Evolutionary conservation across 1,140 invertebrate species (phyloP), one percentile per base, ranked within the genome.

Genomic region (Caenorhabditis briggsae): DNA sequence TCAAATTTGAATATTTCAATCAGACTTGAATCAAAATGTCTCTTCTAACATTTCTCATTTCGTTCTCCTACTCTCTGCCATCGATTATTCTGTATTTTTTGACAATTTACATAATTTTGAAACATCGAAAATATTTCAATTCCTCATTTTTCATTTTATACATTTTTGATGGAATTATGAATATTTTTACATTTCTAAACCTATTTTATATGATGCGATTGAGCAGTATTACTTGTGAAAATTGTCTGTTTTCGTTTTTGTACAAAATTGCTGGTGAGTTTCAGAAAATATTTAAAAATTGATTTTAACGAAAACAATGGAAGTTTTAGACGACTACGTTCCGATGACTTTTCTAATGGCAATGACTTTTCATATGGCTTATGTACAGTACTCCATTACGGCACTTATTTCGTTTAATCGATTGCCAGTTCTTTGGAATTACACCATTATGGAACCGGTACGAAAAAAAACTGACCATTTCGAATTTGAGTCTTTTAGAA

Each of bases 321-420:
- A 33, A 33, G 16, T 50, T 78, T 23, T n/a, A 78, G 70, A 23
- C 46, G 14, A 50, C 33, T 50, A 78, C 70, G 12, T 78, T 23
- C 70, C 70, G 11, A 50, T 78, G 70, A 78, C 48, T n/a, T 23
- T 78, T 18, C 33, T 78, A 9, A 78, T 46, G 5, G 8, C 46
- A 53, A 78, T 78, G 70, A 78, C 46, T n/a, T 78, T 50, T 23
- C 70, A 78, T n/a, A 78, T 78, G 70, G 70, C 70, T 11, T 78
- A 78, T 12, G 70, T 78, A 14, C 70, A 78, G 46, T 78, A 78
- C n/a, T 2, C 46, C 8, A 78, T 46, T 1, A 78, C 70, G 1
- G 46, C 46, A 2, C 46, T 78, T 0, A 78, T 78, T n/a, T 78
- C 46, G 5, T 12, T 78, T 12, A 78, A 78, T 53, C 43, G 70